These are phyloP conservation scores for Morpho achilles DNA, from an alignment of 2,888 invertebrate genomes.

Conservation along the genomic window DNA sequence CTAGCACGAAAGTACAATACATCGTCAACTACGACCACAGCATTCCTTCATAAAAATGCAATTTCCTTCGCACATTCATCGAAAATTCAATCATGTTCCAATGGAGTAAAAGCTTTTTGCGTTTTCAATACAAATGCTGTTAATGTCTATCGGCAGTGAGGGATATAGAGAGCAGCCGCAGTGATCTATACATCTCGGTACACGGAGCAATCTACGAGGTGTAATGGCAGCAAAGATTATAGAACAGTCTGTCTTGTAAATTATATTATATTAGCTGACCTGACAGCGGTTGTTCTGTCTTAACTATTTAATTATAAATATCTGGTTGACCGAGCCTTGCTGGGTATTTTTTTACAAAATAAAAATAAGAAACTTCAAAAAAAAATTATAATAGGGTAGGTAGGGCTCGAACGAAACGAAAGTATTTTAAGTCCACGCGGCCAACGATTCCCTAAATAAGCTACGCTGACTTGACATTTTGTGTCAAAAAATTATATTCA, in stretches of 20 bases:
- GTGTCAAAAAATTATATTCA: too few relatives aligned
- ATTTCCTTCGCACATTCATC: slow-evolving; percentile 30
- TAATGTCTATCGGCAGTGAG: slow-evolving; percentile 59
- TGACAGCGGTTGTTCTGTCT: too few relatives aligned
- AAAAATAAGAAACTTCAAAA: too few relatives aligned
- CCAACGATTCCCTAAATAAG: too few relatives aligned
- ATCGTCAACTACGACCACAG: slow-evolving; percentile 42
- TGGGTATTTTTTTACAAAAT: too few relatives aligned
- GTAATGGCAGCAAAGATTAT: slow-evolving; percentile 50
- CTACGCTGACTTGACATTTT: too few relatives aligned
- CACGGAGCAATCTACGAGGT: slow-evolving; percentile 49
- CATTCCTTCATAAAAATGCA: slow-evolving; percentile 36
- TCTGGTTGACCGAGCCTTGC: too few relatives aligned
- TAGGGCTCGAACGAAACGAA: too few relatives aligned
- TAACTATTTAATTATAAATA: too few relatives aligned
- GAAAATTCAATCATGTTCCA: slow-evolving; percentile 28
- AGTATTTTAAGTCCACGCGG: too few relatives aligned
- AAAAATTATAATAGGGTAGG: too few relatives aligned
- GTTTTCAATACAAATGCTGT: slow-evolving; percentile 30
- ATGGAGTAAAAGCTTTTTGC: slow-evolving; percentile 29
- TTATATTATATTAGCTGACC: too few relatives aligned
- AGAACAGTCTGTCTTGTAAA: background rate
- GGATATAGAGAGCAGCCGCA: slow-evolving; percentile 62
- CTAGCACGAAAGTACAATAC: slow-evolving; percentile 12
- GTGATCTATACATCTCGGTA: slow-evolving; percentile 65